phyloP scores from a whole-genome alignment of 2,797 vertebrate species.

The Heteromormyrus szaboi region DNA sequence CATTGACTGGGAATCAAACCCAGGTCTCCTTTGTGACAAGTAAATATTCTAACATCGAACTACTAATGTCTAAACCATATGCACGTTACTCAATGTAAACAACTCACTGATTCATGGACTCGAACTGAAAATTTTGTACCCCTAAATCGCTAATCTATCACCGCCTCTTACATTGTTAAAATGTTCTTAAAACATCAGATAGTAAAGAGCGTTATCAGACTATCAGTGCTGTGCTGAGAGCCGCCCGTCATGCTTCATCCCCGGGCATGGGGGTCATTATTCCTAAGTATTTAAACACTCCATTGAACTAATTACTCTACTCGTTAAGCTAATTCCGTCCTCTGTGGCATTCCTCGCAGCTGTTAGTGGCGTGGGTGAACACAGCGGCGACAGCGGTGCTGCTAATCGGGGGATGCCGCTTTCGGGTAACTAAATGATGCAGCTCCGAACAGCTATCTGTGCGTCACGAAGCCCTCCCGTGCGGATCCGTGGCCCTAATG shows the following conservation, averaged over 20 bases:
- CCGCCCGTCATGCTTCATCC: background rate
- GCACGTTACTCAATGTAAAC: background rate
- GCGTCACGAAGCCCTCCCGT: background rate
- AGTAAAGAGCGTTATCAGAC: background rate
- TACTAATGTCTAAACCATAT: background rate
- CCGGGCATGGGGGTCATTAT: background rate
- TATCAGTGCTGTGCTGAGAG: background rate
- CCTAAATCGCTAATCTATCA: background rate
- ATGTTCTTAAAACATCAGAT: background rate
- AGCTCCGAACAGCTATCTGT: background rate
- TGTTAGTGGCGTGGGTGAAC: background rate
- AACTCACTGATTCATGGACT: background rate
- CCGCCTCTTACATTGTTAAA: background rate
- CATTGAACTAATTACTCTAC: constrained; percentile 2
- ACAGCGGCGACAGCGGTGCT: background rate
- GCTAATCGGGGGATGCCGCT: background rate
- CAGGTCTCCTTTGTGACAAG: background rate
- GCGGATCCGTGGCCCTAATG: background rate
- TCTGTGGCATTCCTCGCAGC: background rate
- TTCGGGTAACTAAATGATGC: background rate
- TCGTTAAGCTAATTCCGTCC: background rate
- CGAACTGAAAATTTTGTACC: background rate
- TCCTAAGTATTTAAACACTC: constrained; percentile 1
- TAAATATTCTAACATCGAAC: background rate
- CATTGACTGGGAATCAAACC: background rate